phyloP scores from a whole-genome alignment of 2,888 invertebrate genomes.

The Blastobasis adustella region DNA sequence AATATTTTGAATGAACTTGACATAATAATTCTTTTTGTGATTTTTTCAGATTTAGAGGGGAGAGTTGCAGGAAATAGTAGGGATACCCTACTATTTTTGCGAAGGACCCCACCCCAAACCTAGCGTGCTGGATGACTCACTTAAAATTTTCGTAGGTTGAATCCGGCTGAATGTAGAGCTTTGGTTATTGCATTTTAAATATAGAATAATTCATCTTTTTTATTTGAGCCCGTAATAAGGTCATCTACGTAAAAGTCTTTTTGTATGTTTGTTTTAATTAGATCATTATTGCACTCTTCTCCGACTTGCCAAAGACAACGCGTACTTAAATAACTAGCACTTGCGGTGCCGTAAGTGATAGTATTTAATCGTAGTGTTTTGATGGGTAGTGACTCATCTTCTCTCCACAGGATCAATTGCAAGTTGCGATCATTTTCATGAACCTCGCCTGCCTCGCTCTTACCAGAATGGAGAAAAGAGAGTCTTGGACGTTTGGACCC shows the following conservation, averaged over 20 bases:
- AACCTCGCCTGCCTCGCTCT: not conserved
- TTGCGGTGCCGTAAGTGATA: not conserved
- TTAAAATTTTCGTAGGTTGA: constrained; percentile 14
- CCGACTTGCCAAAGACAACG: not conserved
- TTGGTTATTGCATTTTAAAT: not conserved
- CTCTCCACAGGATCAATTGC: not conserved
- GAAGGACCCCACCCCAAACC: constrained; percentile 16
- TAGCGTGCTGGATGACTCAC: constrained; percentile 15
- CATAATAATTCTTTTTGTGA: constrained; percentile 15
- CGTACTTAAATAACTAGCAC: not conserved
- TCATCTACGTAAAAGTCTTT: not conserved
- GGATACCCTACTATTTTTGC: constrained; percentile 8
- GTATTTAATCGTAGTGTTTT: not conserved
- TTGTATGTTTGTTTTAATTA: not conserved
- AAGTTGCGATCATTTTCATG: not conserved
- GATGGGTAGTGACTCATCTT: not conserved
- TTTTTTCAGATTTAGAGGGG: not conserved
- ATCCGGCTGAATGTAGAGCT: constrained; percentile 9
- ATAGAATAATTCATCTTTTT: not conserved
- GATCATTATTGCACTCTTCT: not conserved
- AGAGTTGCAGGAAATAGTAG: constrained; percentile 13
- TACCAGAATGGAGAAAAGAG: too few relatives aligned
- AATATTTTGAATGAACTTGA: constrained; percentile 17
- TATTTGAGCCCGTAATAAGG: not conserved
- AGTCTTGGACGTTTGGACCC: constrained; percentile 6